A percentile compares a stretch with the other conserved stretches of the same genome.
Conservation (phyloP, 2,797 vertebrate species). For the Pangasius larnaudii region DNA sequence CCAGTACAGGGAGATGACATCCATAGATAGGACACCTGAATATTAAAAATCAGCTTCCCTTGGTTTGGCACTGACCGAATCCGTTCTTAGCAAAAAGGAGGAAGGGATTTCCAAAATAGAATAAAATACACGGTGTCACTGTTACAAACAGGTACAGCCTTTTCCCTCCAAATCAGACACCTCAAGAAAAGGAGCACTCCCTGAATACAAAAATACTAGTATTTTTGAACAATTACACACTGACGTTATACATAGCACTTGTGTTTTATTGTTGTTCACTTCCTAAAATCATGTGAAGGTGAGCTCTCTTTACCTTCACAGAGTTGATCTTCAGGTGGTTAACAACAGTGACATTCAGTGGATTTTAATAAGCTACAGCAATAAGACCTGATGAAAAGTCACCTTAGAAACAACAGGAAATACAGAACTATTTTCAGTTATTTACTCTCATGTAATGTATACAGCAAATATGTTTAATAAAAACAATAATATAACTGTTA, state of each 20-base stretch:
- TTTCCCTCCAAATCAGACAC: background rate
- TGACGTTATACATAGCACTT: background rate
- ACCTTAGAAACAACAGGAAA: background rate
- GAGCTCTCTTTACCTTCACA: background rate
- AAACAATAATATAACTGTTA: background rate
- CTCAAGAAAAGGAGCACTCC: background rate
- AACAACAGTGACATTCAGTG: background rate
- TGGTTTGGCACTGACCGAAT: background rate
- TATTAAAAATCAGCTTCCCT: background rate
- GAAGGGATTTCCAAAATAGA: background rate
- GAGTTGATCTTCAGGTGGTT: background rate
- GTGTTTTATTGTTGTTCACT: background rate
- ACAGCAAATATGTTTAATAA: background rate
- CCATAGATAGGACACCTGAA: background rate
- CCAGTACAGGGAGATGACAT: constrained; percentile 39
- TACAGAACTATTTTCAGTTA: background rate
- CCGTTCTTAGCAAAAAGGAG: background rate
- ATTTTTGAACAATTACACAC: background rate
- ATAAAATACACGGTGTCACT: background rate
- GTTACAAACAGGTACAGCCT: background rate
- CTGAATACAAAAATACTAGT: background rate
- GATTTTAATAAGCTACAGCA: background rate
- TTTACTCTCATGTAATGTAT: background rate
- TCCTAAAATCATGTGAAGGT: background rate
- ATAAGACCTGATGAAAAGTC: background rate